Percentiles rank a stretch among this genome's conserved stretches.
These are phyloP conservation scores for Barnardius zonarius DNA, from an alignment of 2,113 vertebrate genomes.

Conservation along the genomic window DNA sequence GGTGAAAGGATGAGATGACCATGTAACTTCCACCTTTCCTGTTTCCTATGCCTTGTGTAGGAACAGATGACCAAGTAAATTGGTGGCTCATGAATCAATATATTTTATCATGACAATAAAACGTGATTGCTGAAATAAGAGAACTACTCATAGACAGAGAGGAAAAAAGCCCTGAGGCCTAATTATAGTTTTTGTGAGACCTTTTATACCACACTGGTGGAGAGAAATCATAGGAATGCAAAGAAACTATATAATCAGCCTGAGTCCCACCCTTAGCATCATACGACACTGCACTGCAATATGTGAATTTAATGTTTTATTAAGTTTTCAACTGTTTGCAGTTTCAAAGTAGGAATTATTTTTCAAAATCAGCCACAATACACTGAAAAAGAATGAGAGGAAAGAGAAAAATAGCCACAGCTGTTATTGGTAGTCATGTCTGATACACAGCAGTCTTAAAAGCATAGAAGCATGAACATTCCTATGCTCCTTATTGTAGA, in stretches of 20 bases:
- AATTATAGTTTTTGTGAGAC: not conserved
- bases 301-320: not conserved
- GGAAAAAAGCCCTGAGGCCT: not conserved
- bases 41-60: not conserved
- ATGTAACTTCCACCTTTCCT: not conserved
- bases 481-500: not conserved
- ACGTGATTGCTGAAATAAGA: not conserved
- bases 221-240: not conserved
- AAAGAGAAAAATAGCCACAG: not conserved
- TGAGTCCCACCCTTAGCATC: not conserved
- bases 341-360: not conserved
- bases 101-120: slow-evolving; percentile 1
- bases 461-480: not conserved
- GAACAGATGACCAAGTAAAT: not conserved
- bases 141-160: not conserved
- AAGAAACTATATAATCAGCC: not conserved
- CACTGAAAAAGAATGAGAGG: not conserved
- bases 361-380: not conserved
- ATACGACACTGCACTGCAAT: not conserved
- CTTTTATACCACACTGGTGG: not conserved
- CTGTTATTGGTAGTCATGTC: not conserved
- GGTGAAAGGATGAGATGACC: not conserved
- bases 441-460: not conserved
- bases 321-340: not conserved
- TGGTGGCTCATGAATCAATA: not conserved